Evolutionary conservation across 2,888 invertebrate genomes (phyloP).

Genomic region (Folsomia manolachei): DNA sequence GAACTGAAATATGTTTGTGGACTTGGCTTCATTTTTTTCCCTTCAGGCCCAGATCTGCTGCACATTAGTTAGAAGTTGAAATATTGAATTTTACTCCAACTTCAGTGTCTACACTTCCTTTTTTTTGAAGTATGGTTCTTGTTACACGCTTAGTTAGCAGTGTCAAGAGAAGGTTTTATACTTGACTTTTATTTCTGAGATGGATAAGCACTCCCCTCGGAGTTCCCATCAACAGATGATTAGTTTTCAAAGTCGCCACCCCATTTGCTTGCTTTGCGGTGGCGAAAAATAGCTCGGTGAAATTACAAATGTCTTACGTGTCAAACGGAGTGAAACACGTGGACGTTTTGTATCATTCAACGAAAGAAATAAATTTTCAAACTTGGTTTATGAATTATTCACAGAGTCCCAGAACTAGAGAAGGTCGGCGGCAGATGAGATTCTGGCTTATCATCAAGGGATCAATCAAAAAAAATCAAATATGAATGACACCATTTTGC

Average conservation of each 20-base stretch:
- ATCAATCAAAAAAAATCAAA: too few species aligned
- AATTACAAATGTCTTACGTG: too few species aligned
- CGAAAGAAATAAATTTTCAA: too few species aligned
- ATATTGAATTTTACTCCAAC: background rate
- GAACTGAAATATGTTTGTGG: background rate
- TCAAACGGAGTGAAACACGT: too few species aligned
- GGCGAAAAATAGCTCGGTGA: too few species aligned
- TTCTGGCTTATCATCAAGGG: too few species aligned
- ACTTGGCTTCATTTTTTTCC: background rate
- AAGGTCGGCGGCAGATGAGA: too few species aligned
- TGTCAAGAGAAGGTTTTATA: background rate
- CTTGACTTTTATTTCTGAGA: background rate
- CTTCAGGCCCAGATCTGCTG: background rate
- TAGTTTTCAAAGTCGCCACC: background rate
- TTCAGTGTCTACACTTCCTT: background rate
- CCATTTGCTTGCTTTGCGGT: background rate
- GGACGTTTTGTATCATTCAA: too few species aligned
- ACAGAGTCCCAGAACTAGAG: too few species aligned
- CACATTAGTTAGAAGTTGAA: background rate
- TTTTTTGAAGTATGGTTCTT: background rate
- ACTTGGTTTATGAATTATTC: too few species aligned
- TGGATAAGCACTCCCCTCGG: background rate
- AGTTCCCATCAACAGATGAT: background rate
- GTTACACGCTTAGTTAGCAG: slow-evolving; percentile 3
- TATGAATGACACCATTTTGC: too few species aligned